A percentile compares a stretch with the other conserved stretches of the same genome.
Conservation (phyloP, 2,797 vertebrate genomes). For the Sardinella longiceps region DNA sequence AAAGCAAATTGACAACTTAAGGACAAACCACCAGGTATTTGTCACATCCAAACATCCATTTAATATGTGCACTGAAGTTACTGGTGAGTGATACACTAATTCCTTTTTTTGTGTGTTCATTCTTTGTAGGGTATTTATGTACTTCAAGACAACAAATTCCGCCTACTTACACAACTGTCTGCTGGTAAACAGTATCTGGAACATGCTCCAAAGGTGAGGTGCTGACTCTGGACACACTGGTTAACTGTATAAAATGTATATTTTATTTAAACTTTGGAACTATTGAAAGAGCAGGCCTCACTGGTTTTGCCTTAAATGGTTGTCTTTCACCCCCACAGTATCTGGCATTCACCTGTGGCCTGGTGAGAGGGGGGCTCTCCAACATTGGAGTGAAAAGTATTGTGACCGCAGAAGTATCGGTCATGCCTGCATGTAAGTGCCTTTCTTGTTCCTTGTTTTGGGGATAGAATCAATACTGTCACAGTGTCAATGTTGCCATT, state of each 20-base stretch:
- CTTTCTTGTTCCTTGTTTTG: not conserved
- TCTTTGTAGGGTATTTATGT: conserved; percentile 90
- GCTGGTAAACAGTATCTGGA: conserved; percentile 93
- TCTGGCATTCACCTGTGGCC: conserved; percentile 92
- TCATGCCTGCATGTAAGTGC: conserved; percentile 94
- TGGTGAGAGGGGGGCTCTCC: conserved; percentile 90
- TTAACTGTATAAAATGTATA: too few species aligned
- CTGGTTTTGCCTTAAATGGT: not conserved
- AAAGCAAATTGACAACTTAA: conserved; percentile 94
- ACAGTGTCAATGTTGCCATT: not conserved
- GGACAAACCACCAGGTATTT: conserved; percentile 92
- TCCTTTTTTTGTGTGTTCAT: conserved; percentile 16
- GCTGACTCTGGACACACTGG: not conserved
- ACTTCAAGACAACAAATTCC: conserved; percentile 94
- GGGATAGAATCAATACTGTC: not conserved
- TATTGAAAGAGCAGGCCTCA: not conserved
- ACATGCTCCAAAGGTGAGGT: conserved; percentile 87
- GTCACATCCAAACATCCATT: not conserved
- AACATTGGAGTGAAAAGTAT: conserved; percentile 94
- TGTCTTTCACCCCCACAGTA: conserved; percentile 73
- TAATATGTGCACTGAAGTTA: not conserved
- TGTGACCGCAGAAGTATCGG: conserved; percentile 91
- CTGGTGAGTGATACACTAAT: too few species aligned
- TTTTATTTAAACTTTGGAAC: too few species aligned
- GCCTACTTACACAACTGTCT: conserved; percentile 88